phyloP scores from a whole-genome alignment of 2,888 invertebrate species.

The Adineta ricciae region DNA sequence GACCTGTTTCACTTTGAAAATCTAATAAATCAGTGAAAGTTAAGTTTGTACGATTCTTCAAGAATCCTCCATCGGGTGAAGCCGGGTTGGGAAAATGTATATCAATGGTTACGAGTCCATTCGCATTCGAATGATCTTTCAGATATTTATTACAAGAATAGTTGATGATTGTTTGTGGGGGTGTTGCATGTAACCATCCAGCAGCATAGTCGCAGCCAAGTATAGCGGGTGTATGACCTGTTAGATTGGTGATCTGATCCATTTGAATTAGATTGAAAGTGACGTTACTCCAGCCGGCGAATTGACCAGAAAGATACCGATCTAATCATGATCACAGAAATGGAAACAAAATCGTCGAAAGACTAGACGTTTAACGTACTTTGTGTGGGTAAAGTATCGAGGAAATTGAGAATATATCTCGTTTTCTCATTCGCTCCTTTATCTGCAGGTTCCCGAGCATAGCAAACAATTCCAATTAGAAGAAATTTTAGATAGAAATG shows the following conservation, averaged over 20 bases:
- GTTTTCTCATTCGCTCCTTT: not conserved
- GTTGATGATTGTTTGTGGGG: not conserved
- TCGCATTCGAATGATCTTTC: not conserved
- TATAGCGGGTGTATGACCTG: not conserved
- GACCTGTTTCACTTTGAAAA: not conserved
- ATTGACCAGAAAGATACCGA: not conserved
- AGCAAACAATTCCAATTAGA: not conserved
- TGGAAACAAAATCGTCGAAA: too few relatives aligned
- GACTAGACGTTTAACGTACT: not conserved
- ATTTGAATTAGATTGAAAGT: not conserved
- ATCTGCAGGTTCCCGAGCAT: not conserved
- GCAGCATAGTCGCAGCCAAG: not conserved
- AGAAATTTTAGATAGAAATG: too few relatives aligned
- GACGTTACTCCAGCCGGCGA: not conserved
- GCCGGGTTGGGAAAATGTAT: conserved; percentile 6
- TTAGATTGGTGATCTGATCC: not conserved
- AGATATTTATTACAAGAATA: not conserved
- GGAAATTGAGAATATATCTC: not conserved
- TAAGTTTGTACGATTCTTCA: not conserved
- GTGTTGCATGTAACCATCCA: not conserved
- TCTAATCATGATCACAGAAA: not conserved
- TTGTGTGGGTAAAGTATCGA: not conserved
- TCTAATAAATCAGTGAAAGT: not conserved
- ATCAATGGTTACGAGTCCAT: not conserved
- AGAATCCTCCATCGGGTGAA: not conserved